These are phyloP conservation scores for Vesta saturnalis DNA, from an alignment of 2,888 invertebrate genomes.

Conservation along the genomic window DNA sequence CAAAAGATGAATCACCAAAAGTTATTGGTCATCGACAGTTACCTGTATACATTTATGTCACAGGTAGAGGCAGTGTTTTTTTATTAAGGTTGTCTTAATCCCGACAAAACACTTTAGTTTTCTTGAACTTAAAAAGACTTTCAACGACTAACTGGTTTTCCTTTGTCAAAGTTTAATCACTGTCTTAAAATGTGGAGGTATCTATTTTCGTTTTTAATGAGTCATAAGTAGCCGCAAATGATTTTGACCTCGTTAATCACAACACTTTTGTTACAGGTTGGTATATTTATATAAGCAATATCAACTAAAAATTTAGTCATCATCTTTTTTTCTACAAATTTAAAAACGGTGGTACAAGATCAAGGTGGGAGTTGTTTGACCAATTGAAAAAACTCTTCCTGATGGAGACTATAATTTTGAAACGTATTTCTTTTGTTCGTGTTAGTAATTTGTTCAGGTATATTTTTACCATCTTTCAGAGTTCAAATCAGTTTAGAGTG, in stretches of 20 bases:
- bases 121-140: background rate
- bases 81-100: background rate
- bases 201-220: slow-evolving; percentile 33
- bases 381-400: background rate
- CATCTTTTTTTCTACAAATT: no score
- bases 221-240: slow-evolving; percentile 29
- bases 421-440: no score
- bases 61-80: background rate
- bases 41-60: background rate
- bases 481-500: no score
- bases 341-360: background rate
- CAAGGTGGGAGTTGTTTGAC: no score
- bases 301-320: slow-evolving; percentile 22
- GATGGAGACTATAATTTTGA: no score
- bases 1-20: background rate
- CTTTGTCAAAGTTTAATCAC: slow-evolving; percentile 20
- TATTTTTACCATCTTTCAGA: background rate
- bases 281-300: slow-evolving; percentile 21
- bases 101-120: no score
- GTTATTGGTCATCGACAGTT: background rate
- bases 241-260: slow-evolving; percentile 35
- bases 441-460: background rate
- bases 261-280: slow-evolving; percentile 19
- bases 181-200: slow-evolving; percentile 18
- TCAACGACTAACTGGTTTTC: slow-evolving; percentile 16